Evolutionary conservation across 1,140 invertebrate genomes (phyloP), one percentile per base, ranked within the genome.

Genomic region (Neotoxoptera formosana): DNA sequence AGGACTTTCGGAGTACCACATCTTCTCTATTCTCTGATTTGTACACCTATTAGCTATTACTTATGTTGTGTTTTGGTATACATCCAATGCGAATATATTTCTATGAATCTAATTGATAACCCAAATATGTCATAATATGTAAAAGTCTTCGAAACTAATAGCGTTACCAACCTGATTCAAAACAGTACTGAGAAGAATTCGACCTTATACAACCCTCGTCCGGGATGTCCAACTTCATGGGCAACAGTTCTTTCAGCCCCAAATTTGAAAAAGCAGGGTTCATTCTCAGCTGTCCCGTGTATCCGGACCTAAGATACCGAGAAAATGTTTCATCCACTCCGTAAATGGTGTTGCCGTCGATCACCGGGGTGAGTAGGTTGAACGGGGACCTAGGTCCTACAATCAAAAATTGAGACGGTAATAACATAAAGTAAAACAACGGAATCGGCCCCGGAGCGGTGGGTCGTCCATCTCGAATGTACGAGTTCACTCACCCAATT

Each of bases 121-220:
- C n/a, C 14, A 2, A 14, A n/a, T n/a, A 53, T 53, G 7, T 51
- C 17, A 7, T 67, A n/a, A 7, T 67, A n/a, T n/a, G 14, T 76
- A 6, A 34, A 76, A 76, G 60, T 76, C n/a, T n/a, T n/a, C 2
- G 23, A 84, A 45, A 67, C 8, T n/a, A 30, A 20, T 45, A 45
- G 45, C 30, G 30, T 20, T 25, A 67, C 89, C 2, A 60, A 97
- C 97, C 97, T 94, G 97, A 97, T 96, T 99, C 98, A 95, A 99
- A 99, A 95, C 98, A 99, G 95, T 97, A 99, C 97, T 98, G 98
- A 89, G 97, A 97, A 94, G 96, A 96, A 95, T 98, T 98, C 4
- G 98, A 97, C 89, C 98, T 95, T 7, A 98, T 98, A 95, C 98
- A 99, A n/a, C 98, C 98, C 95, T 98, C 97, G 95, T 98, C 98